Percentiles rank a stretch among this genome's conserved stretches.
phyloP scores from a whole-genome alignment of 2,113 vertebrate species.

The Ctenomys sociabilis region DNA sequence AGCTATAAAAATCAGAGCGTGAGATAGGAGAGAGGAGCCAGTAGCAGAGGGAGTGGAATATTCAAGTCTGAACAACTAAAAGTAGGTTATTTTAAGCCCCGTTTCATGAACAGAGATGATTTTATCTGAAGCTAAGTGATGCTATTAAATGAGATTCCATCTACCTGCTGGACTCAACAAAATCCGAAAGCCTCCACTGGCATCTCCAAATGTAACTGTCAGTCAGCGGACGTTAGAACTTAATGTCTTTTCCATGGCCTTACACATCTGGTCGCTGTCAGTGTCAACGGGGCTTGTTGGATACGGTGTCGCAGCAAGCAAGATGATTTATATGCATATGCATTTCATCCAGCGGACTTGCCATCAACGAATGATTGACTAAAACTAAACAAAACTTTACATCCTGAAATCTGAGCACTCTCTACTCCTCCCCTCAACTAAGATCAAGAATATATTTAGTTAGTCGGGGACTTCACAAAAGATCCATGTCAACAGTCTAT shows the following conservation, averaged over 20 bases:
- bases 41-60: not conserved
- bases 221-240: conserved; percentile 37
- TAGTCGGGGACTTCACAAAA: conserved; percentile 79
- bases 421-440: conserved; percentile 52
- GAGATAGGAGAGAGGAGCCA: not conserved
- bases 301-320: conserved; percentile 74
- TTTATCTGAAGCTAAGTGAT: conserved; percentile 54
- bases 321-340: conserved; percentile 74
- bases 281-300: conserved; percentile 61
- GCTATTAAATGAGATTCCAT: conserved; percentile 58
- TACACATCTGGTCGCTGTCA: conserved; percentile 79
- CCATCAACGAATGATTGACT: conserved; percentile 79
- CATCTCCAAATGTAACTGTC: conserved; percentile 73
- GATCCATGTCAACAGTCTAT: conserved; percentile 84
- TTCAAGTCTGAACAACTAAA: conserved; percentile 50
- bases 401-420: conserved; percentile 75
- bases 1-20: conserved; percentile 28
- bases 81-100: conserved; percentile 62
- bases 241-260: conserved; percentile 57
- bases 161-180: conserved; percentile 53
- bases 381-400: conserved; percentile 75
- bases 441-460: conserved; percentile 77
- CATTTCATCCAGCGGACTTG: conserved; percentile 71
- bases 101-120: conserved; percentile 7
- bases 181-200: conserved; percentile 33